Conservation (phyloP, 2,797 vertebrate species). For the Hydrocynus forskahlii region DNA sequence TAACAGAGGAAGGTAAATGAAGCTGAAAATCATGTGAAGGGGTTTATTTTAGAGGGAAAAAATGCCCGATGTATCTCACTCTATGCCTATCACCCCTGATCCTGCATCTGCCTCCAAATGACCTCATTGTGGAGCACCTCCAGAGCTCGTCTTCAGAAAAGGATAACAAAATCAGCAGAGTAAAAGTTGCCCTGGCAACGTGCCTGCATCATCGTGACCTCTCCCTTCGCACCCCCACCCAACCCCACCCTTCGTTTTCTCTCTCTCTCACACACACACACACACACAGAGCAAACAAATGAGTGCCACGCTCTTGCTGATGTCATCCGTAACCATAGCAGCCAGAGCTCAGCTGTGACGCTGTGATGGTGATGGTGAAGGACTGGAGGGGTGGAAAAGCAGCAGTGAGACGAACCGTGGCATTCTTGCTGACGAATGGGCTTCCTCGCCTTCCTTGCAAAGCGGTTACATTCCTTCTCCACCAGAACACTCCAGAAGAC, state of each 20-base stretch:
- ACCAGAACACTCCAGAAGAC: neutral
- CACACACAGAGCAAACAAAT: conserved; percentile 63
- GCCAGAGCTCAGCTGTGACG: conserved; percentile 66
- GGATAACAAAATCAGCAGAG: conserved; percentile 59
- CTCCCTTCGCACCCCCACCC: conserved; percentile 40
- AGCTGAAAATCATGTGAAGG: too few relatives aligned
- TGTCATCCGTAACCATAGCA: conserved; percentile 75
- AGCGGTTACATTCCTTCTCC: neutral
- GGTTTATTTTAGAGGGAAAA: neutral
- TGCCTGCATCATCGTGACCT: conserved; percentile 66
- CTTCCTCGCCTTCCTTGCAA: neutral
- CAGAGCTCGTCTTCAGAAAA: conserved; percentile 38
- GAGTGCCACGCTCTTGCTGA: conserved; percentile 68
- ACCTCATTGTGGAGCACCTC: conserved; percentile 39
- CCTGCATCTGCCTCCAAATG: conserved; percentile 11
- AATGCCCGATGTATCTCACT: neutral
- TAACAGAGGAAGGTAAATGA: neutral
- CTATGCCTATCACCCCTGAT: neutral
- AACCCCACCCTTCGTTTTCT: neutral
- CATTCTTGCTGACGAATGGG: conserved; percentile 22
- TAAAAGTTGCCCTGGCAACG: conserved; percentile 76
- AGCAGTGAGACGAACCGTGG: conserved; percentile 8
- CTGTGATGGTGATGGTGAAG: conserved; percentile 53
- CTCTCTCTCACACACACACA: neutral
- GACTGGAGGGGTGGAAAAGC: conserved; percentile 14